Evolutionary conservation across 2,888 invertebrate species (phyloP).

Genomic region (Eretmocerus hayati): DNA sequence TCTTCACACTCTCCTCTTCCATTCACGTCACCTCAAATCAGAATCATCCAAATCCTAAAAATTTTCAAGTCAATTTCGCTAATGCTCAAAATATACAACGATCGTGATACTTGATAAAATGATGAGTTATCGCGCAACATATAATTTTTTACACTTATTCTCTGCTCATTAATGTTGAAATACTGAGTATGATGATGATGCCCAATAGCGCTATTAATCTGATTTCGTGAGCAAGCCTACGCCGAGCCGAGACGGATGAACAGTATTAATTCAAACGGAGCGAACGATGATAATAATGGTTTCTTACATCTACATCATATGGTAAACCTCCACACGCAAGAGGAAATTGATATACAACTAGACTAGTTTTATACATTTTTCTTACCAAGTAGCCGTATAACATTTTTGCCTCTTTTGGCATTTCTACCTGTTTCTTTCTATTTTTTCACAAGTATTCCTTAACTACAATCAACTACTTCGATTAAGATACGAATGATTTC

Average conservation of each 20-base stretch:
- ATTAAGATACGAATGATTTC: no score
- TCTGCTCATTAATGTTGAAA: slow-evolving; percentile 13
- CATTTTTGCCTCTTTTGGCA: slow-evolving; percentile 10
- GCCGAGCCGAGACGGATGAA: slow-evolving; percentile 20
- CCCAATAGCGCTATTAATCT: slow-evolving; percentile 19
- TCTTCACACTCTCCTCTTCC: no score
- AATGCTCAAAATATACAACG: no score
- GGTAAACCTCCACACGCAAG: slow-evolving; percentile 29
- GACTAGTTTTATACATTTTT: slow-evolving; percentile 32
- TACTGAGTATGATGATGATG: slow-evolving; percentile 20
- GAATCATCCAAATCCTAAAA: no score
- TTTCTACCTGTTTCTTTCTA: neutral
- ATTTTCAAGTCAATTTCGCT: no score
- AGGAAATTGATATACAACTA: slow-evolving; percentile 36
- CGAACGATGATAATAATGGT: slow-evolving; percentile 24
- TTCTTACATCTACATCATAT: slow-evolving; percentile 26
- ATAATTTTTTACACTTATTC: slow-evolving; percentile 5
- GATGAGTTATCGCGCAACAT: slow-evolving; percentile 18
- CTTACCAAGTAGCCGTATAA: slow-evolving; percentile 28
- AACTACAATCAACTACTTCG: slow-evolving; percentile 30
- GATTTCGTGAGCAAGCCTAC: slow-evolving; percentile 3
- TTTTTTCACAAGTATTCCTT: slow-evolving; percentile 20
- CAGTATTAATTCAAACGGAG: slow-evolving; percentile 18
- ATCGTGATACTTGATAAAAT: no score
- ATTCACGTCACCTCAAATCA: no score